Evolutionary conservation across 2,797 vertebrate species (phyloP).

Genomic region (Molothrus ater): DNA sequence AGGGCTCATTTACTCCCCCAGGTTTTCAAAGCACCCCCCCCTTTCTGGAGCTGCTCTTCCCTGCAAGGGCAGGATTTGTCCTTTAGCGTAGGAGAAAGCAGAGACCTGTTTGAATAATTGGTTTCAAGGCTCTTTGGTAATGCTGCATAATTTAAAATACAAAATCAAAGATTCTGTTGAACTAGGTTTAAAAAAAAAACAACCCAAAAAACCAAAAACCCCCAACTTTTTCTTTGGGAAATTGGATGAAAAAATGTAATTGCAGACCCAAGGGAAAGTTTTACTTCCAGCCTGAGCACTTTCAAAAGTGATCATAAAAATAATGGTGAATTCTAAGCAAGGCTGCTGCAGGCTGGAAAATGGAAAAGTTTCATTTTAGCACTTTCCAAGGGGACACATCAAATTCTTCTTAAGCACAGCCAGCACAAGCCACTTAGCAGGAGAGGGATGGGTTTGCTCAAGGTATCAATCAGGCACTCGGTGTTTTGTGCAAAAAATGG

Average conservation of each 20-base stretch:
- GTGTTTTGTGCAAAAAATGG: neutral
- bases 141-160: neutral
- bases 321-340: neutral
- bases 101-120: neutral
- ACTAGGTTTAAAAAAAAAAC: neutral
- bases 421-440: neutral
- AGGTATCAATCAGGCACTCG: neutral
- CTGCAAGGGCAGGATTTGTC: neutral
- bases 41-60: neutral
- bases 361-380: neutral
- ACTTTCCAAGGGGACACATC: neutral
- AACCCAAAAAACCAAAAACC: neutral
- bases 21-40: neutral
- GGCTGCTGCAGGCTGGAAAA: neutral
- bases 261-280: conserved; percentile 37
- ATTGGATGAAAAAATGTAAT: neutral
- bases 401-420: neutral
- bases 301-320: conserved; percentile 11
- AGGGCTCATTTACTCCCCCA: neutral
- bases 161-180: neutral
- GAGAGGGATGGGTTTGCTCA: neutral
- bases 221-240: neutral
- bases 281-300: neutral
- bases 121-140: neutral
- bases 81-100: neutral